Percentiles rank a stretch among this genome's conserved stretches.
Evolutionary conservation across 2,113 vertebrate species (phyloP).

Genomic region (Aegotheles bennettii): DNA sequence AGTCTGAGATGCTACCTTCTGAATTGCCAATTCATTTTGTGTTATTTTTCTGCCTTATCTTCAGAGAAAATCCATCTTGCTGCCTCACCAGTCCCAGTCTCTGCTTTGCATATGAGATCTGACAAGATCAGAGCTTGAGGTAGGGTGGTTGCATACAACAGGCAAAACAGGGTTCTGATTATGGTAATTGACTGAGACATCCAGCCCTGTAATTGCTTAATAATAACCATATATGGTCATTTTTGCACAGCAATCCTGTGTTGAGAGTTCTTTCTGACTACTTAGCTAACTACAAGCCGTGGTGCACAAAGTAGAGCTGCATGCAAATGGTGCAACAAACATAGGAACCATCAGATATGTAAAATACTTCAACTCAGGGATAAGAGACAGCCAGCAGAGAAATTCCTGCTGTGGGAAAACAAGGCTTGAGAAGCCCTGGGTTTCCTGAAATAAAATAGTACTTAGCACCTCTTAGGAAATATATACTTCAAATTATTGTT

Average conservation of each 20-base stretch:
- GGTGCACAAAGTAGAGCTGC: neutral
- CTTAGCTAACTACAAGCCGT: neutral
- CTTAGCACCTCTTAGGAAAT: neutral
- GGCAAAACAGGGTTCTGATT: neutral
- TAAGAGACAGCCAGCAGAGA: neutral
- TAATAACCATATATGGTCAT: neutral
- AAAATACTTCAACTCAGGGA: neutral
- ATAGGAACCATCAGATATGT: neutral
- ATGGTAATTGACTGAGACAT: slow-evolving; percentile 6
- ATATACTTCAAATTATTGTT: neutral
- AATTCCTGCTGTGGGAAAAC: neutral
- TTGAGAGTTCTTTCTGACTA: neutral
- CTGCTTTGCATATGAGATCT: neutral
- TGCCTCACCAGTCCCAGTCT: neutral
- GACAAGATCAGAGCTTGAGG: slow-evolving; percentile 25
- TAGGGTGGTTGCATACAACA: neutral
- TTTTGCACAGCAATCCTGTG: neutral
- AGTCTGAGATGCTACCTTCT: neutral
- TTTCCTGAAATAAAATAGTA: neutral
- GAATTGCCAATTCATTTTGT: neutral
- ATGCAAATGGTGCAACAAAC: neutral
- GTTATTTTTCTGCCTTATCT: slow-evolving; percentile 15
- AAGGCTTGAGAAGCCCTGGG: neutral
- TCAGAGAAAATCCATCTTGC: neutral
- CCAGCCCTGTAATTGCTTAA: neutral